A percentile compares a stretch with the other conserved stretches of the same genome.
Conservation (phyloP, 1,140 invertebrate genomes). For the Melipona quadrifasciata region DNA sequence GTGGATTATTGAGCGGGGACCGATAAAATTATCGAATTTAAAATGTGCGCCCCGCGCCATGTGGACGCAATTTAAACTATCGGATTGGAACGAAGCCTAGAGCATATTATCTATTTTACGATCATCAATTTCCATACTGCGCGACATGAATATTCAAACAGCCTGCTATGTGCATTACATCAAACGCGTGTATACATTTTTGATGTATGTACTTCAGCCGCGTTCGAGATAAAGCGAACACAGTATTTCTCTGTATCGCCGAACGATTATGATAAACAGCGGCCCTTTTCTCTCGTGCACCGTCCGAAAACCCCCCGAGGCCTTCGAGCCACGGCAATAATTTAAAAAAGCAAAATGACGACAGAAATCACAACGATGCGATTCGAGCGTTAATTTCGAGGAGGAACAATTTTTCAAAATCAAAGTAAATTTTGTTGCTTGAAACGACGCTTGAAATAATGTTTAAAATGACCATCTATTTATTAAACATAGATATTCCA, state of each 20-base stretch:
- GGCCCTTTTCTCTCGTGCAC: no score
- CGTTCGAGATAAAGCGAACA: constrained; percentile 30
- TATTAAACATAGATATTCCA: no score
- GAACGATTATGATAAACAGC: constrained; percentile 29
- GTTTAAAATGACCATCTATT: no score
- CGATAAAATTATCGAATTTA: constrained; percentile 50
- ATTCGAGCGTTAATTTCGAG: not conserved
- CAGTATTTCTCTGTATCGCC: not conserved
- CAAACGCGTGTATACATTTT: constrained; percentile 46
- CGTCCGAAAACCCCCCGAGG: not conserved
- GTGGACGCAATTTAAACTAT: constrained; percentile 31
- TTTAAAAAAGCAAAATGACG: not conserved
- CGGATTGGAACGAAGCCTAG: constrained; percentile 39
- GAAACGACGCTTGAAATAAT: no score
- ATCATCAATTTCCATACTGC: constrained; percentile 49
- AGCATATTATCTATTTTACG: constrained; percentile 45
- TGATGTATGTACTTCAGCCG: constrained; percentile 32
- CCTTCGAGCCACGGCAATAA: no score
- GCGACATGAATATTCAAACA: constrained; percentile 56
- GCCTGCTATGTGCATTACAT: constrained; percentile 22
- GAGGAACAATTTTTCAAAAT: no score
- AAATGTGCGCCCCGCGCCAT: not conserved
- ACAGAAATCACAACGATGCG: not conserved
- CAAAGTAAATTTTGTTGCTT: no score
- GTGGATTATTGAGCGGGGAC: constrained; percentile 15